Base-by-base conservation (phyloP, 37 sponge, comb jelly and placozoan species). In the Eunapius fragilis region DNA sequence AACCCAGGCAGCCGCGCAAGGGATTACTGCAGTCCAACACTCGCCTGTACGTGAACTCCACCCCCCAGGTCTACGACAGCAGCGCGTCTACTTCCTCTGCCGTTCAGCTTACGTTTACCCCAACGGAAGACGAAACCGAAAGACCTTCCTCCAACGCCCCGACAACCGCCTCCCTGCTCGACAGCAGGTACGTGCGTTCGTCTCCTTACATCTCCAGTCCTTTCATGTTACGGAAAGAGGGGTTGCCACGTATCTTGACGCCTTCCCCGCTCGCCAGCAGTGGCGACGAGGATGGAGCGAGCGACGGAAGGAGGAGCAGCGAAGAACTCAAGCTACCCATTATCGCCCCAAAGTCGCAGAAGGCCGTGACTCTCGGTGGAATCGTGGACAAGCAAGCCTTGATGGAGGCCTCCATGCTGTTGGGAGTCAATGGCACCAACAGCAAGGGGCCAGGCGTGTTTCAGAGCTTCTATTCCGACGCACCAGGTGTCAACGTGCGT, bases 181-280 rank as follows among this genome's bases (percentile, higher is more conserved):
- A 32, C 35, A 28, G 23, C 3, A 38, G 22, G 30, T 67, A 68
- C 67, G 17, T 31, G 17, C 30, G 48, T 14, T 58, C 75, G 19
- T 86, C 73, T 67, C 86, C 86, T 24, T 79, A 79, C 86, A 70
- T 86, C 86, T 72, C 86, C 26, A 77, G 79, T 13, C 86, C 86
- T 19, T 38, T 36, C 36, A 41, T 76, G 68, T 75, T 76, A 68
- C 24, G 76, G 45, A 58, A 58, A 17, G 58, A 58, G 58, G 22
- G 19, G 58, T 17, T 58, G 74, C 74, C 32, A n/a, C 74, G 58
- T 19, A 58, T 58, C 22, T 12, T 17, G 58, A 13, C 58, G 58
- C 58, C 58, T 58, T 58, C 58, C 58, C 50, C 41, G 48, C 80
- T 77, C 50, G 36, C 68, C 4, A 82, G 72, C 30, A 33, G 41